Evolutionary conservation across 1,140 invertebrate genomes (phyloP), one percentile per base, ranked within the genome.

Genomic region (Agrilus planipennis): DNA sequence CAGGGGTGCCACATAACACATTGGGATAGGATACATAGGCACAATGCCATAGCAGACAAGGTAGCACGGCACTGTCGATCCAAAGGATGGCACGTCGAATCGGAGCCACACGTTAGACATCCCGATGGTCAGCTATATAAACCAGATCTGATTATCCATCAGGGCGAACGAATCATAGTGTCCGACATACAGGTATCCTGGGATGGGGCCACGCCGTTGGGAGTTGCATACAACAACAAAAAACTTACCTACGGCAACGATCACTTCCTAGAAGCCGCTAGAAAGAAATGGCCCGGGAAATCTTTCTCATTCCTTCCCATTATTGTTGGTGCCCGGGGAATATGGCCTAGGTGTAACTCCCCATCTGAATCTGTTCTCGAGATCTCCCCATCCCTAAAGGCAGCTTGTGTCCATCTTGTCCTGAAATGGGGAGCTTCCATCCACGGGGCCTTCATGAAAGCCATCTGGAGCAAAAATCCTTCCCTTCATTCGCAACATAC

Each of bases 181-280:
- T 19, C 11, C 14, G 45, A 47, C 15, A 29, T 48, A 6, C 42
- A 45, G 38, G 43, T 52, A 1, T 41, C 30, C 12, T 52, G 42
- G 51, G 51, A 52, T 16, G 39, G 35, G 5, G 4, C 19, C 10
- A 25, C 11, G 14, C 4, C 18, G 2, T 21, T 49, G 20, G 11
- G 6, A 1, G 22, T 23, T 2, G 15, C 14, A 6, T 44, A 31
- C 15, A 16, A 39, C 17, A 20, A 7, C 4, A 51, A 52, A 31
- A 21, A 21, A 11, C 2, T 16, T 0, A 17, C 22, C 4, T 52
- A 52, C 23, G 35, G 46, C 20, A 21, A 46, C 21, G n/a, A 19
- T 14, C 18, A 19, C 4, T 46, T 49, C 30, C 25, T 27, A 10
- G 47, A 39, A 11, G 47, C 37, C 10, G 38, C 43, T 0, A 11